Evolutionary conservation across 2,797 vertebrate genomes (phyloP).

Genomic region (Myotis pilosus): DNA sequence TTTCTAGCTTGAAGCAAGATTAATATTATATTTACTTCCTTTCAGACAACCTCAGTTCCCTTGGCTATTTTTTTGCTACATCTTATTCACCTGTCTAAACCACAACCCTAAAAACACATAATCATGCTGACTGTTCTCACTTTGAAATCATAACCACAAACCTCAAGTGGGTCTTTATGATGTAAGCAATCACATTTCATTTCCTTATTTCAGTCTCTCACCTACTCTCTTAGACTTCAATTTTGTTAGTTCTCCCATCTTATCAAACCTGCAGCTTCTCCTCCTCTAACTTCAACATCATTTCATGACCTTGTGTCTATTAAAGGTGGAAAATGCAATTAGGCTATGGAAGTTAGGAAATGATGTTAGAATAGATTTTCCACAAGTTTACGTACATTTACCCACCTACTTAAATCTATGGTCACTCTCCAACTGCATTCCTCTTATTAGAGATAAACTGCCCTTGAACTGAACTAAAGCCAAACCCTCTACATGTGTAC

Average conservation of each 20-base stretch:
- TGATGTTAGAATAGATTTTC: background rate
- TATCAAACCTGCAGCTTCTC: background rate
- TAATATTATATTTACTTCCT: slow-evolving; percentile 52
- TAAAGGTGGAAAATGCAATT: background rate
- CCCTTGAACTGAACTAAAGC: background rate
- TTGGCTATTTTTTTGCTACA: background rate
- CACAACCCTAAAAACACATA: background rate
- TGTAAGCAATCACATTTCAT: background rate
- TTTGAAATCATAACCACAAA: slow-evolving; percentile 45
- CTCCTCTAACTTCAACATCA: background rate
- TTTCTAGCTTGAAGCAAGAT: slow-evolving; percentile 28
- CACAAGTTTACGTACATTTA: background rate
- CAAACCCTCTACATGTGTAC: background rate
- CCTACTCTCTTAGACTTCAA: background rate
- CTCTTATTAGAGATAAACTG: background rate
- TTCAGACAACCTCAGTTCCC: slow-evolving; percentile 13
- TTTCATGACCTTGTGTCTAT: background rate
- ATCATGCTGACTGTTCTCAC: slow-evolving; percentile 1
- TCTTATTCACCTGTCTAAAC: slow-evolving; percentile 45
- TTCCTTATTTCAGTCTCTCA: background rate
- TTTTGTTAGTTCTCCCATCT: background rate
- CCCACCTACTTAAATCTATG: background rate
- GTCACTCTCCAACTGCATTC: background rate
- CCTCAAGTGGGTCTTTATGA: slow-evolving; percentile 14
- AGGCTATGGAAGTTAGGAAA: background rate